Evolutionary conservation across 2,888 invertebrate genomes (phyloP).

Genomic region (Drosophila mimetica): DNA sequence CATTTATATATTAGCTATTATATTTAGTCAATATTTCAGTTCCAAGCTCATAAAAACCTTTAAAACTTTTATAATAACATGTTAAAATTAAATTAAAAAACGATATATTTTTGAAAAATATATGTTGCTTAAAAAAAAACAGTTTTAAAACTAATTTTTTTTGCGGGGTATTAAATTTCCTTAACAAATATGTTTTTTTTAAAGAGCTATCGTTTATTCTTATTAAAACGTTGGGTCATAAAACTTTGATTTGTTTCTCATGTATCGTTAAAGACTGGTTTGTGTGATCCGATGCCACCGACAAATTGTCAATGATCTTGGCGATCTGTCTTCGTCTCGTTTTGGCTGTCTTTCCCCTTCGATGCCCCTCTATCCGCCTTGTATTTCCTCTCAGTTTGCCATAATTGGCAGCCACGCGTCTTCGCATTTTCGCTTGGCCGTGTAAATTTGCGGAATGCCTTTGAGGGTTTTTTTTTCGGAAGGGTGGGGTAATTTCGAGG

Average conservation of each 20-base stretch:
- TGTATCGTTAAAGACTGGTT: slow-evolving; percentile 31
- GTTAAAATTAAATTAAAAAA: no score
- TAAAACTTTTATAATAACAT: no score
- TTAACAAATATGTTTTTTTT: no score
- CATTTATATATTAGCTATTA: no score
- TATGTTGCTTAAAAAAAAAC: no score
- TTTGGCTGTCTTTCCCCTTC: slow-evolving; percentile 23
- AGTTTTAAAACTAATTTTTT: no score
- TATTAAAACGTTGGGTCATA: neutral
- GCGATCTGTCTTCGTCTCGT: slow-evolving; percentile 41
- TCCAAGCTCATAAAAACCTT: no score
- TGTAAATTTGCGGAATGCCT: slow-evolving; percentile 41
- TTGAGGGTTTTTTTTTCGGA: slow-evolving; percentile 30
- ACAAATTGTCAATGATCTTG: slow-evolving; percentile 47
- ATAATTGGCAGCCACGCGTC: slow-evolving; percentile 79
- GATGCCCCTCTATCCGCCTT: neutral
- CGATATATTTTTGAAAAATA: no score
- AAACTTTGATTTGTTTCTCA: slow-evolving; percentile 12
- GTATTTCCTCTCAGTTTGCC: slow-evolving; percentile 24
- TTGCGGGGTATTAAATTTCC: no score
- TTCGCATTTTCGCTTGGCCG: slow-evolving; percentile 42
- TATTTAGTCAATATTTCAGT: no score
- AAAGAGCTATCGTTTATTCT: neutral
- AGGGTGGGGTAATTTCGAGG: neutral
- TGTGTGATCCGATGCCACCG: slow-evolving; percentile 14